Evolutionary conservation across 2,797 vertebrate genomes (phyloP).

Genomic region (Tauraco hartlaubi): DNA sequence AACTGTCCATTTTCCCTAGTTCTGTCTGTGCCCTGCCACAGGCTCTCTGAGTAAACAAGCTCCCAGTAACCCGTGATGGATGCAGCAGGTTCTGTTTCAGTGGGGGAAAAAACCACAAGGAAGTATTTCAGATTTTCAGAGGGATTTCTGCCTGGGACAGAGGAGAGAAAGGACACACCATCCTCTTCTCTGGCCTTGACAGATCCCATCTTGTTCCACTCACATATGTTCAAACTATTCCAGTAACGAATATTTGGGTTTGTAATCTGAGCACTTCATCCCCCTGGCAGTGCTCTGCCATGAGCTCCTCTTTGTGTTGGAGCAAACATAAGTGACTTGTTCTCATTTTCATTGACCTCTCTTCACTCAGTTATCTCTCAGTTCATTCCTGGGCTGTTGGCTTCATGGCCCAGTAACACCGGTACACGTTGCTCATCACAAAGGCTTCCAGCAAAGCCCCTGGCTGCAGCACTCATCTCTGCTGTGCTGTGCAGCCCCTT

Average conservation of each 20-base stretch:
- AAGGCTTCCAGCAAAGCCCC: neutral
- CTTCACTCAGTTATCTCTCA: neutral
- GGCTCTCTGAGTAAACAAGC: neutral
- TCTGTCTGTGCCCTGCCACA: neutral
- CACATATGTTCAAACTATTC: neutral
- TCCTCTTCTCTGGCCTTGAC: neutral
- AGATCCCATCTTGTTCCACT: neutral
- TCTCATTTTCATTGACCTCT: neutral
- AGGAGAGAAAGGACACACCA: neutral
- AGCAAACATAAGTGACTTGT: neutral
- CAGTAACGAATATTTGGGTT: neutral
- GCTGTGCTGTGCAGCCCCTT: neutral
- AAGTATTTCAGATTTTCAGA: neutral
- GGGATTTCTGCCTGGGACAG: neutral
- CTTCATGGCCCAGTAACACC: neutral
- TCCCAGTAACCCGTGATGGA: neutral
- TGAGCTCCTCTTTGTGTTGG: neutral
- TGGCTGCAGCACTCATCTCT: rapidly evolving
- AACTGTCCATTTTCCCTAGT: neutral
- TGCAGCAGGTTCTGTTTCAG: neutral
- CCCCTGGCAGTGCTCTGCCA: neutral
- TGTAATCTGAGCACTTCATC: neutral
- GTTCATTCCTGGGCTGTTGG: neutral
- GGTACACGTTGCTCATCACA: neutral
- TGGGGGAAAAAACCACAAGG: neutral